These are phyloP conservation scores for Sinotaia quadrata DNA, from an alignment of 2,888 invertebrate species.

Conservation along the genomic window DNA sequence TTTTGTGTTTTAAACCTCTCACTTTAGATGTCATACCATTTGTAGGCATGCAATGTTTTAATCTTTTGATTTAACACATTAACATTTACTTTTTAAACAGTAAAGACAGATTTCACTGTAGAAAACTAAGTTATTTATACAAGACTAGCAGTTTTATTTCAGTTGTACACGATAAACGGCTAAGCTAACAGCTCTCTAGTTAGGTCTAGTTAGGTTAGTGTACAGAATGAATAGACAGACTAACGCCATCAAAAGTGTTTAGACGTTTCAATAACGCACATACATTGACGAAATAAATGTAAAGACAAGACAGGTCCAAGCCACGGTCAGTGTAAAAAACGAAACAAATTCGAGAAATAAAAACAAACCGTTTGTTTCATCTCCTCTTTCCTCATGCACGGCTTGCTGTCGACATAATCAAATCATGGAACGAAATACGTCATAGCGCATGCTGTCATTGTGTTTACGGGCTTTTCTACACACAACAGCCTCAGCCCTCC, in stretches of 20 bases:
- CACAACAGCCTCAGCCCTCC: neutral
- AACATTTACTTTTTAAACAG: no score
- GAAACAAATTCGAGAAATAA: conserved; percentile 4
- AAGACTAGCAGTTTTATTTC: no score
- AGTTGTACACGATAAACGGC: no score
- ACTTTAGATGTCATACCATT: no score
- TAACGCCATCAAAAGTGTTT: neutral
- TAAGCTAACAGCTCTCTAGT: neutral
- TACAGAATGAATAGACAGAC: neutral
- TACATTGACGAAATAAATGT: no score
- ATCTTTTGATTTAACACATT: no score
- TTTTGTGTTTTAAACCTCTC: no score
- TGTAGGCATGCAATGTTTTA: no score
- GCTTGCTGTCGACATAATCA: conserved; percentile 21
- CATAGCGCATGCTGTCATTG: conserved; percentile 23
- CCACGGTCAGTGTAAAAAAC: neutral
- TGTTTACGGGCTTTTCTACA: neutral
- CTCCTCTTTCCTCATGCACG: conserved; percentile 14
- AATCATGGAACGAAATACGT: conserved; percentile 28
- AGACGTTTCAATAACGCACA: no score
- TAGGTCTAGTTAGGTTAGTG: neutral
- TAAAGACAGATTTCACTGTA: no score
- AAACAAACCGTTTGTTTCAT: conserved; percentile 24
- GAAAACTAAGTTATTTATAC: no score
- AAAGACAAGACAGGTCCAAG: neutral